These are phyloP conservation scores for Ctena decussata DNA, from an alignment of 2,888 invertebrate species.

Conservation along the genomic window DNA sequence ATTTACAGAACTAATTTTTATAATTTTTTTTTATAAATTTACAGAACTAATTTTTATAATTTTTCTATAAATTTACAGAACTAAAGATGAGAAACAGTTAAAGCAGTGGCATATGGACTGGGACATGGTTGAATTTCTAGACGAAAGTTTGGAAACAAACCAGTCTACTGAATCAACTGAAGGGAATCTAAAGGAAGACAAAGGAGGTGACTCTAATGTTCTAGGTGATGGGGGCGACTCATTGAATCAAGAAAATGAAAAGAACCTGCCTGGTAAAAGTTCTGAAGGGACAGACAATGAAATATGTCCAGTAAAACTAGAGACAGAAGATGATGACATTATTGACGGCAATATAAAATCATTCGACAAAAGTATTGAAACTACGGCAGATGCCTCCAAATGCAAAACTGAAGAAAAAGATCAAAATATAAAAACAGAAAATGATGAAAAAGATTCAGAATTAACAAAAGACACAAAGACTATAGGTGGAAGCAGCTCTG, in stretches of 20 bases:
- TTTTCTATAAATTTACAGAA: too few species aligned
- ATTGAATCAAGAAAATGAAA: not conserved
- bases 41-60: too few species aligned
- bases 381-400: not conserved
- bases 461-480: not conserved
- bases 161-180: not conserved
- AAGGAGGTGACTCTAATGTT: not conserved
- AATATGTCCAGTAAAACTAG: not conserved
- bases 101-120: conserved; percentile 74
- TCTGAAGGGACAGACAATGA: not conserved
- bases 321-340: not conserved
- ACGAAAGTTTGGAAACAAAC: conserved; percentile 22
- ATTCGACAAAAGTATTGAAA: not conserved
- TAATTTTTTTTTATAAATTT: too few species aligned
- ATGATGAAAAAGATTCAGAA: not conserved
- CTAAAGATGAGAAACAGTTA: conserved; percentile 72
- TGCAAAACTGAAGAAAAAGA: not conserved
- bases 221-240: not conserved
- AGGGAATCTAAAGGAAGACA: not conserved
- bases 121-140: conserved; percentile 55
- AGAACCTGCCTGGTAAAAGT: not conserved
- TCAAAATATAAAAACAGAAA: not conserved
- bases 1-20: too few species aligned
- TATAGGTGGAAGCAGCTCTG: too few species aligned
- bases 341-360: not conserved